These are phyloP conservation scores for Salvelinus fontinalis DNA, from an alignment of 2,113 vertebrate species.

Conservation along the genomic window DNA sequence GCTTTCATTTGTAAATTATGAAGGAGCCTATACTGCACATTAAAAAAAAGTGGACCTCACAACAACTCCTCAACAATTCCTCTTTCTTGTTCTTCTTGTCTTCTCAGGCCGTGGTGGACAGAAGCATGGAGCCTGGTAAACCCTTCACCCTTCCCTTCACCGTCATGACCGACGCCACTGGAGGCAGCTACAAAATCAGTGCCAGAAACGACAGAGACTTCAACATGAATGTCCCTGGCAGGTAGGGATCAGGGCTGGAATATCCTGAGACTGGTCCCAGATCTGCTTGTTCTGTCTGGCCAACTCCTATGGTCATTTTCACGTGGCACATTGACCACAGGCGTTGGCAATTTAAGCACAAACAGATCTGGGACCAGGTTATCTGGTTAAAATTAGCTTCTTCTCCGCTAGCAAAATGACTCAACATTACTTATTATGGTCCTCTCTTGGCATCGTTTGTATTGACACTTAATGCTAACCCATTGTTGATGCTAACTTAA, in stretches of 20 bases:
- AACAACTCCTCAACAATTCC: background rate
- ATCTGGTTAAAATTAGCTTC: background rate
- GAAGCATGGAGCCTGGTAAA: constrained; percentile 63
- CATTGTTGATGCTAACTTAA: background rate
- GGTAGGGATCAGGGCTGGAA: constrained; percentile 35
- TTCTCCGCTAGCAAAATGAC: background rate
- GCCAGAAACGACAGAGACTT: constrained; percentile 62
- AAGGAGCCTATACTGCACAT: too few species aligned
- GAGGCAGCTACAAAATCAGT: constrained; percentile 48
- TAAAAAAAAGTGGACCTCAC: background rate
- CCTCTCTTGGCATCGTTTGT: background rate
- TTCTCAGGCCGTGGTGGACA: constrained; percentile 54
- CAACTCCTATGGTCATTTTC: background rate
- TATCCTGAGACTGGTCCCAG: background rate
- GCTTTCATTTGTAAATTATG: background rate
- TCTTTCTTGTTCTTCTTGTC: background rate
- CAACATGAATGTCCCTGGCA: constrained; percentile 21
- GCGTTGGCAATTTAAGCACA: background rate
- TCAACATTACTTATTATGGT: background rate
- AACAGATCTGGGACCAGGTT: background rate
- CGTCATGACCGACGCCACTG: constrained; percentile 53
- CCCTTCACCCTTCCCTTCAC: constrained; percentile 50
- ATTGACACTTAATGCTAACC: background rate
- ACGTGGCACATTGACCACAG: background rate
- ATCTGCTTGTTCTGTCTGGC: background rate